Evolutionary conservation across 2,797 vertebrate species (phyloP).

Genomic region (Todus mexicanus): DNA sequence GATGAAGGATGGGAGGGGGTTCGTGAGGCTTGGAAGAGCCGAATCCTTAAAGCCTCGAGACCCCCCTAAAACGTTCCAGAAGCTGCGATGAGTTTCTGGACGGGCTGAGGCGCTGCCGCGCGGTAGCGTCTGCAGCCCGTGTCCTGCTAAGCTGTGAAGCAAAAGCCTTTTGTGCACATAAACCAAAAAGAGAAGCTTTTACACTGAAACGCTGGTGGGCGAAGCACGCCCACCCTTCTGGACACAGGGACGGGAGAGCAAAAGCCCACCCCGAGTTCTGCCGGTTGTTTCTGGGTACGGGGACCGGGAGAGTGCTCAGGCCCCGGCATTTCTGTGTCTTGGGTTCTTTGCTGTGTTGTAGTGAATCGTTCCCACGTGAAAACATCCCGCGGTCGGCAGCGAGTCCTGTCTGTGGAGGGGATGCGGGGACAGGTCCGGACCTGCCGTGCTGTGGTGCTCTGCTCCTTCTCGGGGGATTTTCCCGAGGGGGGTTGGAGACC

Average conservation of each 20-base stretch:
- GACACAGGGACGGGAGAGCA: not conserved
- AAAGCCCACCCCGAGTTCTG: not conserved
- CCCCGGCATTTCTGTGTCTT: not conserved
- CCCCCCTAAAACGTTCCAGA: not conserved
- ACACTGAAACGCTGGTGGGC: not conserved
- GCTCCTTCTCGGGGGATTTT: not conserved
- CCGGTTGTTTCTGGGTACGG: not conserved
- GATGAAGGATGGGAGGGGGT: not conserved
- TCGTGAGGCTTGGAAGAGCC: not conserved
- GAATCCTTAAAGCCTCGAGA: not conserved
- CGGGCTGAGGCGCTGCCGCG: not conserved
- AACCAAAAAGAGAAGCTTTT: conserved; percentile 71
- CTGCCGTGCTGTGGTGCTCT: not conserved
- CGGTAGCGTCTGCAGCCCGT: not conserved
- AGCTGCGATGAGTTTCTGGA: not conserved
- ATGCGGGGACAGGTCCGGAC: not conserved
- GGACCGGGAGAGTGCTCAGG: too few species aligned
- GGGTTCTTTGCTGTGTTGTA: not conserved
- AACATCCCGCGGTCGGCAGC: not conserved
- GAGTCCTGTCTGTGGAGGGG: not conserved
- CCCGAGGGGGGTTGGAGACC: not conserved
- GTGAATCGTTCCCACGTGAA: rapidly evolving
- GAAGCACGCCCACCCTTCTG: not conserved
- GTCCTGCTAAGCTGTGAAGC: conserved; percentile 55
- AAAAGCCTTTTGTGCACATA: conserved; percentile 63